A percentile compares a stretch with the other conserved stretches of the same genome.
Evolutionary conservation across 1,140 invertebrate genomes (phyloP).

Genomic region (Caenorhabditis remanei): DNA sequence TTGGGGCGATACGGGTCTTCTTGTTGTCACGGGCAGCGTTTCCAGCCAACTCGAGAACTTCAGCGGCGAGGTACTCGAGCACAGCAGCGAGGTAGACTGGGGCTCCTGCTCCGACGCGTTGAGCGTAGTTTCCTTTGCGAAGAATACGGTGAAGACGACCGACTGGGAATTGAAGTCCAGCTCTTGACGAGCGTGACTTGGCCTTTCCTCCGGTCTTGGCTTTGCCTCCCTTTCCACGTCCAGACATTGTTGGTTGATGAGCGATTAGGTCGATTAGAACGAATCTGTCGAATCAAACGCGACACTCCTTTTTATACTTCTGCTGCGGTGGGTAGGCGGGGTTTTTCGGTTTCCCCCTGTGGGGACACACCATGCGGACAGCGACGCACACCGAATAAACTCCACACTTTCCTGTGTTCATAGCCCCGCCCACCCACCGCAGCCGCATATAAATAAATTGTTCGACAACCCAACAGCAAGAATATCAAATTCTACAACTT

Average conservation of each 20-base stretch:
- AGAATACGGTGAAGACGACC: constrained; percentile 84
- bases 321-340: neutral
- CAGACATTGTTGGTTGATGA: constrained; percentile 75
- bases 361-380: neutral
- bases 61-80: constrained; percentile 81
- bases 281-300: neutral
- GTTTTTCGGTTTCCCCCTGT: neutral
- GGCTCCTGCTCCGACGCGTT: constrained; percentile 57
- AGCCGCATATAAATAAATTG: neutral
- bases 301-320: neutral
- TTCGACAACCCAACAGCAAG: neutral
- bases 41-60: constrained; percentile 84
- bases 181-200: constrained; percentile 81
- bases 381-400: neutral
- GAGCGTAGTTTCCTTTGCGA: constrained; percentile 79
- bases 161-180: constrained; percentile 84
- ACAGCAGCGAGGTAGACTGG: constrained; percentile 84
- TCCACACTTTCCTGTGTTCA: neutral
- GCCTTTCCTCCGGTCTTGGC: constrained; percentile 80
- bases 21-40: constrained; percentile 81
- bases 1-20: constrained; percentile 84
- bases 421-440: constrained; percentile 10
- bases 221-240: constrained; percentile 80
- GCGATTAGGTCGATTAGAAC: neutral
- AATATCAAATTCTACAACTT: neutral